Conservation (phyloP, 1,140 invertebrate genomes). For the Apocrypta bakeri region DNA sequence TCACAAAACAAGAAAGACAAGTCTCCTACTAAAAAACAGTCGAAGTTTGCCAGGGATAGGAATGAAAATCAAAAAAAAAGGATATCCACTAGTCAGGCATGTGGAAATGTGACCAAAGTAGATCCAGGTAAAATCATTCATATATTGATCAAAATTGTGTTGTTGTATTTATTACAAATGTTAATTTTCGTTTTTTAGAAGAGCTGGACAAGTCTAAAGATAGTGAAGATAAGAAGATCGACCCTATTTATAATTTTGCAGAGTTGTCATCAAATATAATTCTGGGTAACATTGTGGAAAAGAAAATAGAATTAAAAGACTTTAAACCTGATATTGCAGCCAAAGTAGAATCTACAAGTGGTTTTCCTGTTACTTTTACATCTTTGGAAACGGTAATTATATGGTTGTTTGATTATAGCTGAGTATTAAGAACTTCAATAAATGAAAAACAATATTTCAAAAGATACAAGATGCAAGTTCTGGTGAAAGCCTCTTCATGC, state of each 20-base stretch:
- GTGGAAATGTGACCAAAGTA: conserved; percentile 55
- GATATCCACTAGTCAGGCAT: conserved; percentile 56
- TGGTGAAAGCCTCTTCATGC: conserved; percentile 60
- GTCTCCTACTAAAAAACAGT: conserved; percentile 52
- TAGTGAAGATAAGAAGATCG: conserved; percentile 60
- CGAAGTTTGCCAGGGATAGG: conserved; percentile 61
- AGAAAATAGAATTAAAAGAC: conserved; percentile 65
- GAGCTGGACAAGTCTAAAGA: conserved; percentile 64
- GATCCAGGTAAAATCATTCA: conserved; percentile 8
- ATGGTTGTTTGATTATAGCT: conserved; percentile 15
- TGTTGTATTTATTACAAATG: background rate
- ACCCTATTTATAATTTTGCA: conserved; percentile 74
- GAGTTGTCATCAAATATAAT: conserved; percentile 71
- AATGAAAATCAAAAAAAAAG: conserved; percentile 50
- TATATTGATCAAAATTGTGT: conserved; percentile 6
- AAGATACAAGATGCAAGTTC: conserved; percentile 47
- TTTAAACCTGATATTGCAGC: conserved; percentile 54
- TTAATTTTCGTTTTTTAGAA: conserved; percentile 55
- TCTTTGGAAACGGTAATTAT: conserved; percentile 34
- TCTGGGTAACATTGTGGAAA: conserved; percentile 79
- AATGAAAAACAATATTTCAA: conserved; percentile 31
- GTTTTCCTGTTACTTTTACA: conserved; percentile 66
- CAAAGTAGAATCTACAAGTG: conserved; percentile 37
- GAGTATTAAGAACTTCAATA: background rate
- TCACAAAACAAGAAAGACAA: background rate